Evolutionary conservation across 2,797 vertebrate genomes (phyloP).

Genomic region (Morus bassanus): DNA sequence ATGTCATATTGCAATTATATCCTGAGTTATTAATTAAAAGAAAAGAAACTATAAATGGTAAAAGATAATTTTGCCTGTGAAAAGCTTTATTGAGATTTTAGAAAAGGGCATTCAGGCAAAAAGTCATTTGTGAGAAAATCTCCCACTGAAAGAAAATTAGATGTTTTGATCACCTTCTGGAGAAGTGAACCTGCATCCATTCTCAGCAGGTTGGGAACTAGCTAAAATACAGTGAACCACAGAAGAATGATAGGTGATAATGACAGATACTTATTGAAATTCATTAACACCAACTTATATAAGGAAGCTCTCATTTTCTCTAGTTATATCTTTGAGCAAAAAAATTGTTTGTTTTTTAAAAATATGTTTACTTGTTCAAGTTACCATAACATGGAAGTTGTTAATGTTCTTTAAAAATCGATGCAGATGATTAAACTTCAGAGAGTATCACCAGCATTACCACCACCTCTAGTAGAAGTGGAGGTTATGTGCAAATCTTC

Average conservation of each 20-base stretch:
- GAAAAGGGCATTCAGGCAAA: conserved; percentile 10
- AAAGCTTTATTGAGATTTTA: conserved; percentile 32
- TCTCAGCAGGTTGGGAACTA: background rate
- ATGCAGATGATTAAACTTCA: background rate
- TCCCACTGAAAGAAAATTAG: conserved; percentile 22
- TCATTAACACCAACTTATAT: background rate
- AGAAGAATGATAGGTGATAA: background rate
- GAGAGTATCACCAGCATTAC: background rate
- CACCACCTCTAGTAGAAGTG: background rate
- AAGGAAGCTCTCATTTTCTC: background rate
- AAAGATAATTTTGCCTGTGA: conserved; percentile 23
- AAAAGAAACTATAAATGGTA: conserved; percentile 25
- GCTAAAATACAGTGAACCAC: background rate
- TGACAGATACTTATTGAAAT: background rate
- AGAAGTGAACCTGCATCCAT: background rate
- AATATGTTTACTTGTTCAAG: background rate
- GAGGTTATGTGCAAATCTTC: background rate
- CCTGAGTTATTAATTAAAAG: conserved; percentile 50
- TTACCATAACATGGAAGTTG: background rate
- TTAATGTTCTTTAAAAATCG: background rate
- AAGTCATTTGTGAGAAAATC: conserved; percentile 38
- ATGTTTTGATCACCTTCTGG: background rate
- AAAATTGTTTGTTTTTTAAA: background rate
- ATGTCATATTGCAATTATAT: conserved; percentile 31
- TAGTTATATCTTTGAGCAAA: background rate